These are phyloP conservation scores for Sebastes oblongus DNA, from an alignment of 2,797 vertebrate species.

Conservation along the genomic window DNA sequence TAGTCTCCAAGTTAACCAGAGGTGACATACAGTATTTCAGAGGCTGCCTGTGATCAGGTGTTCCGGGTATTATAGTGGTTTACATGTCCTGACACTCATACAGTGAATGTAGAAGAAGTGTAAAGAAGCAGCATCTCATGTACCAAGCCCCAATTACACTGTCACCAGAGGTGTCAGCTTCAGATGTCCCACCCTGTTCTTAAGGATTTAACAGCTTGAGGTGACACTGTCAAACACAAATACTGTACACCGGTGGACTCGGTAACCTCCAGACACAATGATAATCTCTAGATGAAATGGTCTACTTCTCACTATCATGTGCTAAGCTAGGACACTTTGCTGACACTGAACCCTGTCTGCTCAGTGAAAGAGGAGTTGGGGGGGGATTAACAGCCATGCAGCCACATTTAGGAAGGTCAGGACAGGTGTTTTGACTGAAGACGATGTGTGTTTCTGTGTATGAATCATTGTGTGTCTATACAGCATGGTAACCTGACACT, in stretches of 20 bases:
- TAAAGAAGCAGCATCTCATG: constrained; percentile 48
- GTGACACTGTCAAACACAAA: constrained; percentile 45
- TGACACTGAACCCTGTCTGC: constrained; percentile 25
- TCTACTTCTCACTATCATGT: constrained; percentile 4
- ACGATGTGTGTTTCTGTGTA: constrained; percentile 15
- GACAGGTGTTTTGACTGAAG: constrained; percentile 33
- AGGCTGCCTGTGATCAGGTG: constrained; percentile 29
- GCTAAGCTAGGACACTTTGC: constrained; percentile 20
- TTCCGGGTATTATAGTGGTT: constrained; percentile 17
- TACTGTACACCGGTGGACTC: constrained; percentile 22
- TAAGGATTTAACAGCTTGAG: constrained; percentile 41
- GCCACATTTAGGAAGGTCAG: background rate
- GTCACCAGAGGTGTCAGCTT: constrained; percentile 48
- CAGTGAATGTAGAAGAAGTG: background rate
- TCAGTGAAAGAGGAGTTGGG: constrained; percentile 15
- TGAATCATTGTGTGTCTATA: constrained; percentile 23
- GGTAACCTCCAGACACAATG: constrained; percentile 17
- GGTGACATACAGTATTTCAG: constrained; percentile 17
- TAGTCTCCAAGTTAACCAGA: background rate
- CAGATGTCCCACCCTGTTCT: constrained; percentile 52
- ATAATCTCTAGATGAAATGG: constrained; percentile 6
- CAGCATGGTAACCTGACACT: constrained; percentile 36
- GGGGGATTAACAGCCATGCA: constrained; percentile 20
- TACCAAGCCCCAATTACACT: constrained; percentile 48
- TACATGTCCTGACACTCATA: constrained; percentile 29